Percentiles rank a stretch among this genome's conserved stretches.
Conservation (phyloP, 2,888 invertebrate species). For the Orthonevra nobilis region DNA sequence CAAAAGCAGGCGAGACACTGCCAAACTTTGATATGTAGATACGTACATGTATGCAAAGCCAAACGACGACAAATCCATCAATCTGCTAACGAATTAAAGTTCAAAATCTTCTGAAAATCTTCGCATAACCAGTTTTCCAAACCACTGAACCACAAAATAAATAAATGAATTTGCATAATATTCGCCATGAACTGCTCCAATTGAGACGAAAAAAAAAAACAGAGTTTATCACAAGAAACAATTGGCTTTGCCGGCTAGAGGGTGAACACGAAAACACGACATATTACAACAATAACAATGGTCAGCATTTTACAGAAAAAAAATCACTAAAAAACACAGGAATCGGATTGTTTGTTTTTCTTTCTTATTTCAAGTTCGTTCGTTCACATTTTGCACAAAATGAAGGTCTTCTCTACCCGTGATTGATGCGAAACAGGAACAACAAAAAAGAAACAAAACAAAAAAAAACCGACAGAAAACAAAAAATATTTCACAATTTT, state of each 20-base stretch:
- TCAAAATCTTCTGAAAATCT: conserved; percentile 28
- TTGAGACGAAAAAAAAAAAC: conserved; percentile 11
- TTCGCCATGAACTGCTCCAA: conserved; percentile 24
- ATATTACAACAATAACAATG: conserved; percentile 14
- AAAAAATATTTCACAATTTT: conserved; percentile 1
- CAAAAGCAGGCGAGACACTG: conserved; percentile 15
- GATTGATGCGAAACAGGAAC: background rate
- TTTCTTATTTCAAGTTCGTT: conserved; percentile 27
- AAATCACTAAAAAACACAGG: background rate
- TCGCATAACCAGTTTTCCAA: conserved; percentile 23
- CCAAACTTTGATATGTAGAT: background rate
- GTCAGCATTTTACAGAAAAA: conserved; percentile 3
- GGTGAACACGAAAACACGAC: conserved; percentile 49
- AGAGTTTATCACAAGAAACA: conserved; percentile 55
- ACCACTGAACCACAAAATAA: conserved; percentile 7
- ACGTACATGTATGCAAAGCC: conserved; percentile 7
- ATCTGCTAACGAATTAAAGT: conserved; percentile 10
- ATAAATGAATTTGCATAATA: conserved; percentile 49
- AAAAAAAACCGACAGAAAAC: background rate
- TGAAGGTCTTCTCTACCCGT: conserved; percentile 39
- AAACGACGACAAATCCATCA: conserved; percentile 14
- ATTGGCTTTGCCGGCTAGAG: conserved; percentile 48
- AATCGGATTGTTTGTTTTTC: background rate
- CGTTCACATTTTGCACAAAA: conserved; percentile 47
- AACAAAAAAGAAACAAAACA: background rate